A percentile compares a stretch with the other conserved stretches of the same genome.
These are phyloP conservation scores for Henicopernis longicauda DNA, from an alignment of 2,113 vertebrate species.

Conservation along the genomic window DNA sequence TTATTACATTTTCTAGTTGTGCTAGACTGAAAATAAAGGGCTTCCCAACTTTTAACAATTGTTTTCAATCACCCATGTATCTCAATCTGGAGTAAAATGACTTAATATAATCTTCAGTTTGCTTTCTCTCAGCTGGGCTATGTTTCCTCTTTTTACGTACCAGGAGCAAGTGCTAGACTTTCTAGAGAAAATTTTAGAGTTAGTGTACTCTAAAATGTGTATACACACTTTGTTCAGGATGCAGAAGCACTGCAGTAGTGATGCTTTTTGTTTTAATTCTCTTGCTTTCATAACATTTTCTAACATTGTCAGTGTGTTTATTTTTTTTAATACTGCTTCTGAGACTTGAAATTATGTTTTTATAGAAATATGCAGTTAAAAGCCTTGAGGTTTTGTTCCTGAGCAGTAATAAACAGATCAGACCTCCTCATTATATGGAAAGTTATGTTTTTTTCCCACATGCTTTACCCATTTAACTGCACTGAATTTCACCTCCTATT, in stretches of 20 bases:
- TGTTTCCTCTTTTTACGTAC: neutral
- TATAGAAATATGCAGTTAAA: neutral
- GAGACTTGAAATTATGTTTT: neutral
- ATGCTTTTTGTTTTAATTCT: neutral
- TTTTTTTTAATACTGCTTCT: neutral
- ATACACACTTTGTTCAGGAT: neutral
- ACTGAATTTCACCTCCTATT: neutral
- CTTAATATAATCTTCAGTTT: neutral
- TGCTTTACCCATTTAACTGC: neutral
- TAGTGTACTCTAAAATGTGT: neutral
- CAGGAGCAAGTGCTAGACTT: neutral
- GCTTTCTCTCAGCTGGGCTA: neutral
- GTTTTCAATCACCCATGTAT: neutral
- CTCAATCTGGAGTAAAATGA: neutral
- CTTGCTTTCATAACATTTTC: neutral
- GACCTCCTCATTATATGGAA: neutral
- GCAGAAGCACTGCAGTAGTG: neutral
- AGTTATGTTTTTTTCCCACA: neutral
- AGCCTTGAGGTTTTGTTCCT: neutral
- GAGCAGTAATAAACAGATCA: neutral
- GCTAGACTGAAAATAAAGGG: neutral
- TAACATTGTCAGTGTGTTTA: neutral
- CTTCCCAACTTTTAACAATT: neutral
- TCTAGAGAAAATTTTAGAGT: neutral
- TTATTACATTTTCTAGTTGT: neutral